Base-by-base conservation (phyloP, 2,113 vertebrate genomes). In the Acinonyx jubatus region DNA sequence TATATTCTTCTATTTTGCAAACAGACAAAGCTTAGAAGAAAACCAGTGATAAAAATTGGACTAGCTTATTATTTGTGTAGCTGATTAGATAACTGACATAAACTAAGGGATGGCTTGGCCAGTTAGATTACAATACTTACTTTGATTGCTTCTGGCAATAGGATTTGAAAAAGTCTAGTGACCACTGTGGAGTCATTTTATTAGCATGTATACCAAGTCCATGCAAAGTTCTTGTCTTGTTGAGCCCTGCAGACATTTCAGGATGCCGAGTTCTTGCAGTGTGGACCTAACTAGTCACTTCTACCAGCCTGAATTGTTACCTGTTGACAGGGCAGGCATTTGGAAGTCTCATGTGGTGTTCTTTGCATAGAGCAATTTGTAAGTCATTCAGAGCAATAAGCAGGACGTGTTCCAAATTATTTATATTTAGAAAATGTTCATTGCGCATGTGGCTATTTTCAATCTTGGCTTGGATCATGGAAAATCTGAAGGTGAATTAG, bases 401-500 rank as follows among this genome's bases (percentile, higher is more conserved):
- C 73, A 94, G 89, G 13, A 21, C 76, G 52, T 83, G 13, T 65
- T 92, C 80, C 74, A 97, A 76, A 69, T 69, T 83, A 92, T 71
- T 86, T 86, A 31, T 78, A 36, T 82, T 63, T 79, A 88, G 80
- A 87, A 94, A 96, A 87, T 61, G 36, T 94, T 57, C 63, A 63
- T 21, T 86, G 73, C 31, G 16, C 36, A 18, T 83, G 27, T 57
- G 27, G 61, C 57, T 66, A 16, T 79, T 96, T 96, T 91, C 80
- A 31, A 10, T 84, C 89, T 94, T 96, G 86, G 80, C 89, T 91
- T 92, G 50, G 36, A 84, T 92, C 48, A 23, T 81, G 94, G 94
- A 96, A 98, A 97, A 95, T 88, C 50, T 92, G 83, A 97, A 79
- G 68, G 78, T 92, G 66, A 95, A 95, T 96, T 92, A 89, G 9